Conservation (phyloP, 2,113 vertebrate genomes). For the Tonatia bakeri region DNA sequence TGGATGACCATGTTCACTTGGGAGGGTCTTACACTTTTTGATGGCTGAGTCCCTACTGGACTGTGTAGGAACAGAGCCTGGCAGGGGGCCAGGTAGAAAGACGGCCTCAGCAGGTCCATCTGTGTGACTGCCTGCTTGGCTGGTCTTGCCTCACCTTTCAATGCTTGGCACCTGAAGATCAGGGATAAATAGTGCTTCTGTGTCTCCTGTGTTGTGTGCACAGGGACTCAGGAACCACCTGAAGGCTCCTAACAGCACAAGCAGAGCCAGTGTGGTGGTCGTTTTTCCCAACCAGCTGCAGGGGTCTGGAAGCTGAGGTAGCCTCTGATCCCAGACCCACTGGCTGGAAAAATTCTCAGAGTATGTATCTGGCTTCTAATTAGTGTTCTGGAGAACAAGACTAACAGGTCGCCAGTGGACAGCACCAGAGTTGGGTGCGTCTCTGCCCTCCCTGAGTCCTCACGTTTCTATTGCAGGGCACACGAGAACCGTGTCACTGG, state of each 20-base stretch:
- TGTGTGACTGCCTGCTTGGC: neutral
- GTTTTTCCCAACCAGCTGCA: neutral
- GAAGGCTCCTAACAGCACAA: neutral
- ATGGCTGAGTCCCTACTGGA: neutral
- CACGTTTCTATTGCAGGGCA: too few species aligned
- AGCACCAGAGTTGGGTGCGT: neutral
- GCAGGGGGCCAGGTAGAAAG: neutral
- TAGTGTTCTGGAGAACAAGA: neutral
- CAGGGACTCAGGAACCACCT: neutral
- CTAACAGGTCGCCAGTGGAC: fast-evolving
- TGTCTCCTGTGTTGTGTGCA: neutral
- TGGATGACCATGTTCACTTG: too few species aligned
- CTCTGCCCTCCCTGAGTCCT: neutral
- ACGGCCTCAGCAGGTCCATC: neutral
- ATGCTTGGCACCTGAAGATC: neutral
- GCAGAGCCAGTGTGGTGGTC: too few species aligned
- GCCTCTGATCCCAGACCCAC: neutral
- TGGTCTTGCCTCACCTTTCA: neutral
- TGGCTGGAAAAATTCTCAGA: neutral
- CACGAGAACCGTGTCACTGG: neutral
- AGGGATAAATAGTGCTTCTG: neutral
- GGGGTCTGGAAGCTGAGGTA: neutral
- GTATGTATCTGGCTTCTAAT: neutral
- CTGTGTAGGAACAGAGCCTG: neutral
- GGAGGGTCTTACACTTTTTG: neutral